Evolutionary conservation across 2,888 invertebrate species (phyloP), one percentile per base, ranked within the genome.

Genomic region (Tetranychus truncatus): DNA sequence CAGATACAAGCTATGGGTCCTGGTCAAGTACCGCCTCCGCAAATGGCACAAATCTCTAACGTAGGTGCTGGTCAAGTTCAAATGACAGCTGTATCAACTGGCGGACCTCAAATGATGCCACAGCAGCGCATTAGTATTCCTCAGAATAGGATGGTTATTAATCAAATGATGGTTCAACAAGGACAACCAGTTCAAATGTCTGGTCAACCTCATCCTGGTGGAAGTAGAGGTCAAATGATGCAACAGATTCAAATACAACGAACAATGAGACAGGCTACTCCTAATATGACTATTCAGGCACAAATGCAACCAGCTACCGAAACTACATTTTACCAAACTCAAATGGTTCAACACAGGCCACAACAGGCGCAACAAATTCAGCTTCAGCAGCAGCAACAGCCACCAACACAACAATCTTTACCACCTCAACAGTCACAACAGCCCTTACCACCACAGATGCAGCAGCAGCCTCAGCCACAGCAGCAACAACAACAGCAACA

Each of bases 391-490:
- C 69, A 69, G 34, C 20, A 24, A 24, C 69, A 69, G 34, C 69
- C 18, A 69, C 77, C 77, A 34, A 77, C 78, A 74, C 79, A 77
- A 71, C 75, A 76, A 11, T 78, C 78, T 46, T 73, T 75, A 55
- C 76, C 77, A 71, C 77, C 34, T 34, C 76, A 78, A 74, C 77
- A 75, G 45, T 77, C 76, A 34, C 77, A 75, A 46, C 78, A 78
- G 69, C 75, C 76, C 74, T 77, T 44, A 71, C 78, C n/a, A 72
- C 74, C 66, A 55, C 77, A 76, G 55, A 78, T 78, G 75, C 78
- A 79, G 74, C 78, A 77, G 74, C 76, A 77, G 20, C 77, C 77
- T 75, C 79, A 77, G 67, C 75, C 76, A 15, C 78, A 78, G 66
- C 74, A 74, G 66, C 76, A 78, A 74, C 77, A 75, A 34, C 78